Percentiles rank a stretch among this genome's conserved stretches.
Conservation (phyloP, 2,113 vertebrate species). For the Burhinus bistriatus region DNA sequence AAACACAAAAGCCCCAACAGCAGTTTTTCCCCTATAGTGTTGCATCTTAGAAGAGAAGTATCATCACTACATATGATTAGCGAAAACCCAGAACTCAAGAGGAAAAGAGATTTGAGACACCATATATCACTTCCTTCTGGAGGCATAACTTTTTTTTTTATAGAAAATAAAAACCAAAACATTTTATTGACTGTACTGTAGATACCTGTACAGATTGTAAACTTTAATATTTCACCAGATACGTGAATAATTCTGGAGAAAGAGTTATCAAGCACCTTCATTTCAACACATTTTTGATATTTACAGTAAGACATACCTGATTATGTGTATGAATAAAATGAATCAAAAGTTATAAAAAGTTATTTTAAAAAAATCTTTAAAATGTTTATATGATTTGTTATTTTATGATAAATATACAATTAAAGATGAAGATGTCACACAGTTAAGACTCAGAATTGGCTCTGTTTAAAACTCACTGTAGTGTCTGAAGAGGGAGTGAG, state of each 20-base stretch:
- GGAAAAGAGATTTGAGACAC: not conserved
- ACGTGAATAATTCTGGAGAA: constrained; percentile 59
- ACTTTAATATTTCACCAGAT: constrained; percentile 70
- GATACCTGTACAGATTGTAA: constrained; percentile 73
- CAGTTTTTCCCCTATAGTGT: not conserved
- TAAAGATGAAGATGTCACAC: constrained; percentile 14
- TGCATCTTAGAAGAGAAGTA: not conserved
- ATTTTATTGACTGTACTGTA: constrained; percentile 62
- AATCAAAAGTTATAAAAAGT: constrained; percentile 53
- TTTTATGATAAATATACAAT: constrained; percentile 65
- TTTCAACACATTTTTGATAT: constrained; percentile 69
- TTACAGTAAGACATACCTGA: constrained; percentile 57
- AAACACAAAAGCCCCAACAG: not conserved
- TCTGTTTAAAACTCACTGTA: not conserved
- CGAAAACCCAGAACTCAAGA: not conserved
- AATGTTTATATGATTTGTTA: constrained; percentile 62
- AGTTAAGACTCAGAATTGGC: constrained; percentile 4
- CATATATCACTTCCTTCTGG: not conserved
- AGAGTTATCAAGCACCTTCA: constrained; percentile 77
- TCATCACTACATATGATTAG: not conserved
- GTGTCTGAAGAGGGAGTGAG: not conserved
- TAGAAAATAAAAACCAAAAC: constrained; percentile 52
- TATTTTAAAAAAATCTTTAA: constrained; percentile 31
- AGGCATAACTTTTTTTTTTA: not conserved
- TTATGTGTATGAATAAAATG: constrained; percentile 59